A percentile compares a stretch with the other conserved stretches of the same genome.
Evolutionary conservation across 2,113 vertebrate genomes (phyloP).

Genomic region (Glaucidium brasilianum): DNA sequence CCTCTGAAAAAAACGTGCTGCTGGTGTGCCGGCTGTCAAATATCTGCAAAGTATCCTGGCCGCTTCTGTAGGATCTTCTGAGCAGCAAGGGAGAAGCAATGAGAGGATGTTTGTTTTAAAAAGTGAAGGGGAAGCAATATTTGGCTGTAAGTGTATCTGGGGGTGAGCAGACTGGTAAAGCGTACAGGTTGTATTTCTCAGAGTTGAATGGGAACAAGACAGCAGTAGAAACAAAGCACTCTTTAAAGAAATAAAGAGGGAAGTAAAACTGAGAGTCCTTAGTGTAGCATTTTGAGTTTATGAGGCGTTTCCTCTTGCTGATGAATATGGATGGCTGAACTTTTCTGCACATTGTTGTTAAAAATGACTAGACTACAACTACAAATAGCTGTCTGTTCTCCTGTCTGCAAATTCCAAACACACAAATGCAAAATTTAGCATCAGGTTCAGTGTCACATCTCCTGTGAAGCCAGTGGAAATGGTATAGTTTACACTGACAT

Average conservation of each 20-base stretch:
- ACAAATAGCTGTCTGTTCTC: conserved; percentile 26
- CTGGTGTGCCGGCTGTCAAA: neutral
- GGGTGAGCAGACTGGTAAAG: neutral
- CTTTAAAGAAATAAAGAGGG: conserved; percentile 33
- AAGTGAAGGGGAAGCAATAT: neutral
- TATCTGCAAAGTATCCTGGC: neutral
- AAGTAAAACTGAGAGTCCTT: conserved; percentile 22
- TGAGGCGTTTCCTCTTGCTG: conserved; percentile 23
- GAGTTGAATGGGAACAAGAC: conserved; percentile 4
- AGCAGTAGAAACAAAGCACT: conserved; percentile 20
- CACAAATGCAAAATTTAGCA: neutral
- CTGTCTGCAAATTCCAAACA: neutral
- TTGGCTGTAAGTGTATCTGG: neutral
- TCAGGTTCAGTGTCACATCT: neutral
- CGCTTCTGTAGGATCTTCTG: neutral
- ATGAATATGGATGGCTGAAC: neutral
- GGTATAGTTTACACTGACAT: neutral
- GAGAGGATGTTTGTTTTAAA: neutral
- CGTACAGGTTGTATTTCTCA: neutral
- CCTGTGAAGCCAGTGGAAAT: neutral
- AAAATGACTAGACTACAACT: neutral
- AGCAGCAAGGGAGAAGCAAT: neutral
- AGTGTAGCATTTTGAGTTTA: conserved; percentile 40
- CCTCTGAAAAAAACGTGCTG: accelerated
- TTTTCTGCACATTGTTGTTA: conserved; percentile 36